Conservation (phyloP, 2,888 invertebrate genomes). For the Drosophila quinaria region DNA sequence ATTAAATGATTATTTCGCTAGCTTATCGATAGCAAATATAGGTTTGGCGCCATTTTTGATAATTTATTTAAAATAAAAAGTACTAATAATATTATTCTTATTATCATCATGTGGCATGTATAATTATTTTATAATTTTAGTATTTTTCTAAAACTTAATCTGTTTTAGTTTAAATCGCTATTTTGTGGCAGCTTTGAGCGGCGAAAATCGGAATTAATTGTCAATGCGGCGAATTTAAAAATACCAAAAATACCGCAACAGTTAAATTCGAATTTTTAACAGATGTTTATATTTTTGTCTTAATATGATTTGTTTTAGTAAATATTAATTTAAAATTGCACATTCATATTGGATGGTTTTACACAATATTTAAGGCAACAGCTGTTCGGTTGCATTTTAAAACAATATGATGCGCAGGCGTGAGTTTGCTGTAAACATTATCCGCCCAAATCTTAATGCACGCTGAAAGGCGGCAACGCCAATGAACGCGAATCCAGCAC, state of each 20-base stretch:
- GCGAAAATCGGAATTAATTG: not conserved
- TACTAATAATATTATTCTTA: not conserved
- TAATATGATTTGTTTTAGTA: not conserved
- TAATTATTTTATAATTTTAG: not conserved
- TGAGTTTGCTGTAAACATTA: slow-evolving; percentile 62
- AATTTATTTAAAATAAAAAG: not conserved
- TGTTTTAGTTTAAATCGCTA: not conserved
- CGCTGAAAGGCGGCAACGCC: slow-evolving; percentile 52
- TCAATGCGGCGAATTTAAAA: slow-evolving; percentile 19
- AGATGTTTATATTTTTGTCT: not conserved
- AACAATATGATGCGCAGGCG: slow-evolving; percentile 57
- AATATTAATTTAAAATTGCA: too few relatives aligned
- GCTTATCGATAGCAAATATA: slow-evolving; percentile 15
- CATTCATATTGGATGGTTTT: not conserved
- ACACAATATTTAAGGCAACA: slow-evolving; percentile 1
- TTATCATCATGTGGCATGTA: too few relatives aligned
- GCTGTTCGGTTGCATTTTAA: slow-evolving; percentile 58
- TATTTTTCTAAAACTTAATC: not conserved
- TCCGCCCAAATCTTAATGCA: slow-evolving; percentile 60
- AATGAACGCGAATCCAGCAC: slow-evolving; percentile 79
- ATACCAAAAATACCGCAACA: slow-evolving; percentile 11
- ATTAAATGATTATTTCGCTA: not conserved
- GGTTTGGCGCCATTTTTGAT: slow-evolving; percentile 17
- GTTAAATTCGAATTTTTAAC: slow-evolving; percentile 1
- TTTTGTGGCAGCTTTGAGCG: not conserved